Evolutionary conservation across 2,113 vertebrate genomes (phyloP).

Genomic region (Neodontobutis hainanensis): DNA sequence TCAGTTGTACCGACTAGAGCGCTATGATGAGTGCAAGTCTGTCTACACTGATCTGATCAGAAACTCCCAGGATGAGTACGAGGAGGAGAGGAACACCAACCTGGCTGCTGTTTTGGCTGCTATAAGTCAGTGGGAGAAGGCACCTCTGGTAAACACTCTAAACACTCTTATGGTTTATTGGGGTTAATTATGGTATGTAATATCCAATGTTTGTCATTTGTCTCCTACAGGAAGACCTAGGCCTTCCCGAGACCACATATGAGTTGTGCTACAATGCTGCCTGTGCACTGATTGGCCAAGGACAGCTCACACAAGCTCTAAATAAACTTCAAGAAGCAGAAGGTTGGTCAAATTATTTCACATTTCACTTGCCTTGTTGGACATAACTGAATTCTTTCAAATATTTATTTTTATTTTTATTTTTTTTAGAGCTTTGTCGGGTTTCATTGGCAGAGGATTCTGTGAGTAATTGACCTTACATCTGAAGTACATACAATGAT

Average conservation of each 20-base stretch:
- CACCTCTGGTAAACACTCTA: constrained; percentile 79
- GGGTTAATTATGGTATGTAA: not conserved
- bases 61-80: constrained; percentile 98
- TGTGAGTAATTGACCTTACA: constrained; percentile 80
- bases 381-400: not conserved
- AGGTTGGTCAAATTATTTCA: constrained; percentile 75
- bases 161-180: not conserved
- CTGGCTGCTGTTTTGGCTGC: constrained; percentile 93
- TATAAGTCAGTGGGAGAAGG: constrained; percentile 91
- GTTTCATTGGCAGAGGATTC: constrained; percentile 90
- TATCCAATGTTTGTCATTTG: not conserved
- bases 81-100: constrained; percentile 98
- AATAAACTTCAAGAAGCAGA: constrained; percentile 91
- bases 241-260: constrained; percentile 90
- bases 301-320: constrained; percentile 85
- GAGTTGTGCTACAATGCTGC: constrained; percentile 95
- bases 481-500: too few species aligned
- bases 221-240: constrained; percentile 87
- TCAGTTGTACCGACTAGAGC: constrained; percentile 93
- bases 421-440: constrained; percentile 87
- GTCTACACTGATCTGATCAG: constrained; percentile 95
- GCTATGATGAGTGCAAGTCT: constrained; percentile 88
- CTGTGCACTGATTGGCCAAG: constrained; percentile 92
- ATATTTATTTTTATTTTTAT: constrained; percentile 31
- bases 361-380: too few species aligned